Conservation (phyloP, 2,797 vertebrate species). For the Pantherophis alleghaniensis region DNA sequence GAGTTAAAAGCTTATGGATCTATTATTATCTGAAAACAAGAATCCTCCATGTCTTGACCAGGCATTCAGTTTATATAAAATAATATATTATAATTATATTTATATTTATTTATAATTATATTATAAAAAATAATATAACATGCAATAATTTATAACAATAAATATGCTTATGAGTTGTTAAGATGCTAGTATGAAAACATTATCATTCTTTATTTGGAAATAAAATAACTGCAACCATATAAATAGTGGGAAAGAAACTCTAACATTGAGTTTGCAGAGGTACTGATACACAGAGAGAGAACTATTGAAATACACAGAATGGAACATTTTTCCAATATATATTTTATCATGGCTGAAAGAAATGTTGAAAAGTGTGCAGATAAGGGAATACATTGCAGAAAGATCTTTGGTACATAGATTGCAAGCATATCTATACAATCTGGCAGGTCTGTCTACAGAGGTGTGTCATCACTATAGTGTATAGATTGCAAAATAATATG, state of each 20-base stretch:
- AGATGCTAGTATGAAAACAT: background rate
- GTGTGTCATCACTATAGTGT: background rate
- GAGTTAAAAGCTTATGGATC: background rate
- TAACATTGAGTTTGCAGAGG: background rate
- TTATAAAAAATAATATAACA: background rate
- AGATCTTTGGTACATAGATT: background rate
- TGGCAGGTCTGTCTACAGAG: background rate
- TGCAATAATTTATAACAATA: background rate
- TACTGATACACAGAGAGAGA: background rate
- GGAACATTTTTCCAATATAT: background rate
- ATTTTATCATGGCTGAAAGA: background rate
- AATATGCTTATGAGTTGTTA: background rate
- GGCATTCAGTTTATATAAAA: background rate
- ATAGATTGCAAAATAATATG: background rate
- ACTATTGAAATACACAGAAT: background rate
- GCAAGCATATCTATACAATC: background rate
- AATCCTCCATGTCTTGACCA: background rate
- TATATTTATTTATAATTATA: too few species aligned
- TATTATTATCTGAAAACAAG: background rate
- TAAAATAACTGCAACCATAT: background rate
- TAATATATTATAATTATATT: background rate
- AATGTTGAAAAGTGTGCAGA: background rate
- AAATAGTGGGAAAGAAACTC: background rate
- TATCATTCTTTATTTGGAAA: background rate
- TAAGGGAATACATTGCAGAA: background rate